Evolutionary conservation across 2,888 invertebrate species (phyloP), one percentile per base, ranked within the genome.

Genomic region (Crocallis elinguaria): DNA sequence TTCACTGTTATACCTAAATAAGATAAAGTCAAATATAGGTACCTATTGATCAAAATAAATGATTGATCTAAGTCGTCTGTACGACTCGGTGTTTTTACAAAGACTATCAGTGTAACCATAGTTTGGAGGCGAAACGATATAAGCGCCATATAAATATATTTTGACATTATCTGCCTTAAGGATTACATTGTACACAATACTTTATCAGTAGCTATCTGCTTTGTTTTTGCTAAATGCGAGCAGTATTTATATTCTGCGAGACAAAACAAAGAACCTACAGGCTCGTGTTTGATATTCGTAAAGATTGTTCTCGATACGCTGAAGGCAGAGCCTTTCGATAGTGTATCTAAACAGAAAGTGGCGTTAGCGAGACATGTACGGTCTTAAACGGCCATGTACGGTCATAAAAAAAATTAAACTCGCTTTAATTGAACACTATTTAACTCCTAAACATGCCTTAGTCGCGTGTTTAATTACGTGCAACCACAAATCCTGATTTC

Each of bases 91-190:
- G 54, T 43, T 36, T 48, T 49, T 39, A 49, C 43, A 48, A 45
- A 42, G 54, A 62, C 62, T 62, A 59, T 52, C 58, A 45, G n/a
- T 30, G 7, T 12, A 13, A 14, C 27, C 9, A 46, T 49, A 42
- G 13, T 33, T 45, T 42, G 12, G 9, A 21, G 25, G 17, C 32
- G 14, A 54, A 64, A 58, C 35, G 58, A 38, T 44, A 27, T 56
- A 67, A 41, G 35, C 54, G 64, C 57, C 60, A 49, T 43, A 33
- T 43, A 33, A 50, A 35, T n/a, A 49, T 27, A 21, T 37, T 59
- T 48, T 53, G 43, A 46, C 52, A 49, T 44, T 65, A 64, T 68
- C 58, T 56, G 41, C 41, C 53, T 57, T 33, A 36, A 12, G 16
- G 38, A 56, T 38, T 43, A 30, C 11, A 27, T 9, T 12, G 5